phyloP scores from a whole-genome alignment of 2,888 invertebrate species.

The Melinaea menophilus region DNA sequence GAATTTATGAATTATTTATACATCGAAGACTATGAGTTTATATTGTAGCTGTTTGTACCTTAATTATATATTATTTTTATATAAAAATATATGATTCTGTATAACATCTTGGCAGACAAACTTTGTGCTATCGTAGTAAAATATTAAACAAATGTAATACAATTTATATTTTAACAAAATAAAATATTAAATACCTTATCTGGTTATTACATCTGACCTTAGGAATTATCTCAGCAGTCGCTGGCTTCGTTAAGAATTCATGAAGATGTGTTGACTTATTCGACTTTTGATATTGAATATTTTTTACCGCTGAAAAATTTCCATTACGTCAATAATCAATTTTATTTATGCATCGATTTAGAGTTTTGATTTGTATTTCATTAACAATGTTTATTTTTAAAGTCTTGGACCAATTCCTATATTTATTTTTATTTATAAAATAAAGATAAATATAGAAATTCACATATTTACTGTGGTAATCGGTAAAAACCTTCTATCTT shows the following conservation, averaged over 20 bases:
- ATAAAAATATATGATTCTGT: too few relatives aligned
- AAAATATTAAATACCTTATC: not conserved
- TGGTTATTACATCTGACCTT: not conserved
- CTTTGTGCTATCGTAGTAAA: too few relatives aligned
- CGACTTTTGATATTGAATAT: not conserved
- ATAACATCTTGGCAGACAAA: too few relatives aligned
- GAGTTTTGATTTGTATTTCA: not conserved
- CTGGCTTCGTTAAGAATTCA: slow-evolving; percentile 3
- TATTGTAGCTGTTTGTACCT: not conserved
- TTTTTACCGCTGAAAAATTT: not conserved
- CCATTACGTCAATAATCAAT: not conserved
- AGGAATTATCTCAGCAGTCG: not conserved
- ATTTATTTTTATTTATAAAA: too few relatives aligned
- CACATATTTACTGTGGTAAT: not conserved
- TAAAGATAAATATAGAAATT: too few relatives aligned
- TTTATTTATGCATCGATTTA: not conserved
- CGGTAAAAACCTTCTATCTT: not conserved
- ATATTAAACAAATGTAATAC: too few relatives aligned
- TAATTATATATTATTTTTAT: too few relatives aligned
- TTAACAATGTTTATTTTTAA: too few relatives aligned
- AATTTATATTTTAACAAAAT: not conserved
- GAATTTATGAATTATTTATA: slow-evolving; percentile 17
- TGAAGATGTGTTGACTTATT: slow-evolving; percentile 1
- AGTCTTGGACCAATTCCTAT: too few relatives aligned
- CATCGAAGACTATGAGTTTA: not conserved